A percentile compares a stretch with the other conserved stretches of the same genome.
Evolutionary conservation across 2,797 vertebrate species (phyloP).

Genomic region (Leptoclinus maculatus): DNA sequence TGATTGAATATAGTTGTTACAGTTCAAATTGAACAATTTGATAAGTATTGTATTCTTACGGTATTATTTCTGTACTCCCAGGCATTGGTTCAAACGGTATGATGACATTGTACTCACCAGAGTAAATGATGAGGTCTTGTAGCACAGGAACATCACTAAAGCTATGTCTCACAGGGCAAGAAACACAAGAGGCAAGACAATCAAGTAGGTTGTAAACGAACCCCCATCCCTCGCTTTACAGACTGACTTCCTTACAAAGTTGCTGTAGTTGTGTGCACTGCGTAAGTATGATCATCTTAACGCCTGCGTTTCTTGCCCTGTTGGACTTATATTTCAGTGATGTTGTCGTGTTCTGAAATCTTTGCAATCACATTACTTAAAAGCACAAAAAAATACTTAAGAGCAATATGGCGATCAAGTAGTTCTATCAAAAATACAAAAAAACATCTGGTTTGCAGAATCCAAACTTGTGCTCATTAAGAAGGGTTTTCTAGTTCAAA

Average conservation of each 20-base stretch:
- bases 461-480: background rate
- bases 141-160: background rate
- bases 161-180: background rate
- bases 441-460: background rate
- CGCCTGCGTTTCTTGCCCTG: background rate
- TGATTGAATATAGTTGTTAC: too few relatives aligned
- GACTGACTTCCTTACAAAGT: background rate
- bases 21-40: background rate
- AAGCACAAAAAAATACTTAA: background rate
- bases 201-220: background rate
- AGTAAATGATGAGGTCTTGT: background rate
- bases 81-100: background rate
- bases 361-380: background rate
- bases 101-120: background rate
- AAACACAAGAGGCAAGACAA: background rate
- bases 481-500: background rate
- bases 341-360: background rate
- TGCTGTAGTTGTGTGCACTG: background rate
- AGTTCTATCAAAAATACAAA: background rate
- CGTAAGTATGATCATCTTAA: too few relatives aligned
- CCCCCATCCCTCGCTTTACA: background rate
- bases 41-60: background rate
- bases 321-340: background rate
- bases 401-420: background rate
- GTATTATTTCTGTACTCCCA: background rate